Percentiles rank a stretch among this genome's conserved stretches.
Conservation (phyloP, 2,797 vertebrate species). For the Melopsittacus undulatus region DNA sequence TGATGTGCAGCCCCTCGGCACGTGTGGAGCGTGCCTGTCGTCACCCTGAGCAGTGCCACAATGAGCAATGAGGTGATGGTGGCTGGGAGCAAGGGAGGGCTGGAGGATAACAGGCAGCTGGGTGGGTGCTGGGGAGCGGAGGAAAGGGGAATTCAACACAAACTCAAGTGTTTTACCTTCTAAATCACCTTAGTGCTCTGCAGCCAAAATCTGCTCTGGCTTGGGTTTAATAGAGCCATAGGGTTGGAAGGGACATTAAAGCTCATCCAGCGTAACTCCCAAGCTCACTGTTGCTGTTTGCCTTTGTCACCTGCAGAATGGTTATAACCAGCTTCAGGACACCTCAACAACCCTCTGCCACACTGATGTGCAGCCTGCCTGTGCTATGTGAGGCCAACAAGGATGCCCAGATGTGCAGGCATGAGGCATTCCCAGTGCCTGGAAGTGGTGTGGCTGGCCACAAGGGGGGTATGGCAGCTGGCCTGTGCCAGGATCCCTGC, state of each 20-base stretch:
- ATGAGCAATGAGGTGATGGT: not conserved
- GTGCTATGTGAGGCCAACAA: not conserved
- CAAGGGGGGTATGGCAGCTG: not conserved
- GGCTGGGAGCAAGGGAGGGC: not conserved
- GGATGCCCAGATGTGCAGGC: not conserved
- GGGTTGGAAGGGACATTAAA: not conserved
- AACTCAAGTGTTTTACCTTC: slow-evolving; percentile 13
- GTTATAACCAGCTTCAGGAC: not conserved
- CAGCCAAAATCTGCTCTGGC: not conserved
- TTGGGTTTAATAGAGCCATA: not conserved
- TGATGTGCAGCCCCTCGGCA: not conserved
- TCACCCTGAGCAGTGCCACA: not conserved
- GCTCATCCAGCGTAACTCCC: not conserved
- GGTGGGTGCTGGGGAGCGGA: not conserved
- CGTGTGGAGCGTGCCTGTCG: not conserved
- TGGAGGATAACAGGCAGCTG: not conserved
- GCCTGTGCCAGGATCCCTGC: not conserved
- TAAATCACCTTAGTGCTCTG: slow-evolving; percentile 42
- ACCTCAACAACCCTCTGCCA: not conserved
- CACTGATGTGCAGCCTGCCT: not conserved
- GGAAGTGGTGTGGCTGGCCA: accelerated
- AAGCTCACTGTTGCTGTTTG: not conserved
- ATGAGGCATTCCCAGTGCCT: accelerated
- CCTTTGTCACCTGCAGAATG: not conserved
- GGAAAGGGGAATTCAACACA: slow-evolving; percentile 16